These are phyloP conservation scores for Agrochola litura DNA, from an alignment of 2,888 invertebrate species.

Conservation along the genomic window DNA sequence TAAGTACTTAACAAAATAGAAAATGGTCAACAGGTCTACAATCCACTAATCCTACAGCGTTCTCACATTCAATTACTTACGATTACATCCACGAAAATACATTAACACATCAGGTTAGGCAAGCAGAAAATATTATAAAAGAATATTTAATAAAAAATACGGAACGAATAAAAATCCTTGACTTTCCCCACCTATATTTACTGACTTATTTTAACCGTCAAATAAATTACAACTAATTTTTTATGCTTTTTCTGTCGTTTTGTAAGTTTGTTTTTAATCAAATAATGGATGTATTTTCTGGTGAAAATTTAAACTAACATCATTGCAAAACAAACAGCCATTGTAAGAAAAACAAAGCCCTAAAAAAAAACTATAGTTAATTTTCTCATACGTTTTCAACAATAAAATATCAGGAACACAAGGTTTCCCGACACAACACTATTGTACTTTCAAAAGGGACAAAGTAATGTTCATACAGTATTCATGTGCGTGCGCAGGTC, in stretches of 20 bases:
- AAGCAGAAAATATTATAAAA: neutral
- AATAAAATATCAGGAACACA: slow-evolving; percentile 62
- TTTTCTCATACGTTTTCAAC: slow-evolving; percentile 46
- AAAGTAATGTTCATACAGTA: slow-evolving; percentile 84
- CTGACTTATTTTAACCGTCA: too few species aligned
- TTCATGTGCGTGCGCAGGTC: slow-evolving; percentile 87
- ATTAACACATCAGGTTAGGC: too few species aligned
- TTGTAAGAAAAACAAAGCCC: neutral
- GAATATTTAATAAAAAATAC: neutral
- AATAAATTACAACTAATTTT: too few species aligned
- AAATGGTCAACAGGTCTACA: too few species aligned
- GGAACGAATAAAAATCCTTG: neutral
- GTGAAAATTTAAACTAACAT: neutral
- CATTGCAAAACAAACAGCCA: neutral
- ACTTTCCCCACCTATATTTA: neutral
- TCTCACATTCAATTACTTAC: too few species aligned
- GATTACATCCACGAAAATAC: neutral
- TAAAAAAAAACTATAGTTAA: neutral
- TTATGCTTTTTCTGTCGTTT: neutral
- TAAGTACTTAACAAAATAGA: too few species aligned
- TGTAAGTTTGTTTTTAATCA: too few species aligned
- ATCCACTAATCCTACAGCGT: too few species aligned
- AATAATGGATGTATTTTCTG: neutral
- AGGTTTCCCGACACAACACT: slow-evolving; percentile 62
- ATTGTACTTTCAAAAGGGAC: slow-evolving; percentile 71